A percentile compares a stretch with the other conserved stretches of the same genome.
Evolutionary conservation across 2,113 vertebrate genomes (phyloP).

Genomic region (western clawed frog (Xenopus tropicalis)): DNA sequence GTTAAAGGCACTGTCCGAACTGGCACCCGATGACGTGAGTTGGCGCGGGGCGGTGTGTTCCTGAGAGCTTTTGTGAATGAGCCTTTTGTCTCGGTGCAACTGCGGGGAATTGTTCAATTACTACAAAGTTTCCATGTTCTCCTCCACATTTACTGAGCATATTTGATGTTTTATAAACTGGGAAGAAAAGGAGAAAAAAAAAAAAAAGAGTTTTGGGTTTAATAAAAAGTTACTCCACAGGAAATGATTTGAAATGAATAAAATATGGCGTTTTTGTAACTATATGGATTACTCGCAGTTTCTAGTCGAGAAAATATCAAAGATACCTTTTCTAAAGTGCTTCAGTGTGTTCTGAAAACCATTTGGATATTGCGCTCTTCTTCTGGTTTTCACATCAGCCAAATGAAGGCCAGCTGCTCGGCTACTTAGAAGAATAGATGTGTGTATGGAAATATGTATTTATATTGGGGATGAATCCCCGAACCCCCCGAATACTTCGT

Average conservation of each 20-base stretch:
- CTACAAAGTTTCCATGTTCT: constrained; percentile 6
- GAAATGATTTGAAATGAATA: constrained; percentile 37
- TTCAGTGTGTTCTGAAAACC: constrained; percentile 29
- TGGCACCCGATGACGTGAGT: not conserved
- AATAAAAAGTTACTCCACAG: constrained; percentile 31
- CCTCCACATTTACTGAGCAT: constrained; percentile 14
- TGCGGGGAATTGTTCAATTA: not conserved
- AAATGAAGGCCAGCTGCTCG: constrained; percentile 26
- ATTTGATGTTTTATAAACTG: constrained; percentile 37
- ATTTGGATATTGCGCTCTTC: constrained; percentile 10
- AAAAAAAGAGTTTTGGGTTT: constrained; percentile 26
- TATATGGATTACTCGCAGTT: constrained; percentile 29
- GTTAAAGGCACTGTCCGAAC: not conserved
- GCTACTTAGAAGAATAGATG: too few species aligned
- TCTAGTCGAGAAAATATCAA: constrained; percentile 18
- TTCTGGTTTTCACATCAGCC: not conserved
- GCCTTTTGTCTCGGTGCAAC: constrained; percentile 10
- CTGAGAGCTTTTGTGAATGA: constrained; percentile 13
- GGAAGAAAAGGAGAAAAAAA: not conserved
- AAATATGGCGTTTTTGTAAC: constrained; percentile 31
- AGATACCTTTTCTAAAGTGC: constrained; percentile 23
- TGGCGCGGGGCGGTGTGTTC: not conserved
- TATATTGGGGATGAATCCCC: too few species aligned
- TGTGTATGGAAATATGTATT: too few species aligned
- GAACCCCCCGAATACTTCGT: too few species aligned